A percentile compares a stretch with the other conserved stretches of the same genome.
phyloP scores from a whole-genome alignment of 2,888 invertebrate species.

The Smittia sp. region DNA sequence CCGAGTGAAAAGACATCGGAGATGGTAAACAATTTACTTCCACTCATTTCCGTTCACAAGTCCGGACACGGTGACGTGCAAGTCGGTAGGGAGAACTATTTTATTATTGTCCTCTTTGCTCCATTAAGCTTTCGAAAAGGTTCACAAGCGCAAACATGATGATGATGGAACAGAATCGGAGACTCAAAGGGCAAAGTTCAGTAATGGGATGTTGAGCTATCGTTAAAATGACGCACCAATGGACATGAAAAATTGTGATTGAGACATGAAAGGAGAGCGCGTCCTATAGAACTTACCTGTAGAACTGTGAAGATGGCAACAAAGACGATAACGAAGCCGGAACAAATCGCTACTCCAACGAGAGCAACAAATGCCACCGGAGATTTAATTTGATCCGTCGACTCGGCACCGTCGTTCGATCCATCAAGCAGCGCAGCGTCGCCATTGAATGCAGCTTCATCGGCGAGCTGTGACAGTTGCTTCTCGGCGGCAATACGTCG shows the following conservation, averaged over 20 bases:
- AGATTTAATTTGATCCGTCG: constrained; percentile 37
- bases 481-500: constrained; percentile 63
- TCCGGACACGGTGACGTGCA: constrained; percentile 29
- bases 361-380: constrained; percentile 38
- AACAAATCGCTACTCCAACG: constrained; percentile 64
- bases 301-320: constrained; percentile 67
- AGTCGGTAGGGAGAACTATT: constrained; percentile 27
- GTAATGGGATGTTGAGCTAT: constrained; percentile 9
- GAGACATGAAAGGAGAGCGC: neutral
- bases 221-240: constrained; percentile 10
- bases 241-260: constrained; percentile 4
- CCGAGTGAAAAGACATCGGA: neutral
- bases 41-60: constrained; percentile 1
- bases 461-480: constrained; percentile 31
- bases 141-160: neutral
- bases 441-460: constrained; percentile 29
- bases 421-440: constrained; percentile 34
- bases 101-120: constrained; percentile 30
- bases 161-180: neutral
- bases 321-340: constrained; percentile 68
- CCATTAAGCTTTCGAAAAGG: constrained; percentile 23
- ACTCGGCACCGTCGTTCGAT: neutral
- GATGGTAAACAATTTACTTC: constrained; percentile 19
- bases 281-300: constrained; percentile 59
- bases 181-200: neutral